These are phyloP conservation scores for Anneissia japonica DNA, from an alignment of 35 echinoderm and acorn worm genomes.

Conservation along the genomic window DNA sequence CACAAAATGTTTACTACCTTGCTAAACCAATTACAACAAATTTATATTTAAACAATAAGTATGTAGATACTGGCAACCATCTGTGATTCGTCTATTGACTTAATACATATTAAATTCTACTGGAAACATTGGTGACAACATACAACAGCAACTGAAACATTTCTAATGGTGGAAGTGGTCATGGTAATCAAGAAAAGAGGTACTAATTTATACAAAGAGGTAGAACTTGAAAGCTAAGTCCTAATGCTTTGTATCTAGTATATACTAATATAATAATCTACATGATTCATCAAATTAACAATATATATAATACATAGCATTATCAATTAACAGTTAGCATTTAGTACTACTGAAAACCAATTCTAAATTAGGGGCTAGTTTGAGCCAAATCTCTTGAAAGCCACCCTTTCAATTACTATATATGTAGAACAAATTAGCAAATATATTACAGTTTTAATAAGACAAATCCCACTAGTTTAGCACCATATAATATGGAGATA, in stretches of 20 bases:
- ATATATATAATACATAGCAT: background rate
- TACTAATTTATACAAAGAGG: background rate
- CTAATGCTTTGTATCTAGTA: background rate
- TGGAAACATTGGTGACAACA: too few species aligned
- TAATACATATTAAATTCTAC: too few species aligned
- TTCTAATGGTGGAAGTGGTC: background rate
- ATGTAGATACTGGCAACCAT: too few species aligned
- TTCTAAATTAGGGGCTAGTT: background rate
- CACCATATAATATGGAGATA: background rate
- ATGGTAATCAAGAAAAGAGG: too few species aligned
- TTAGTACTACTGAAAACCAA: background rate
- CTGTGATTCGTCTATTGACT: too few species aligned
- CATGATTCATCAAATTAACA: background rate
- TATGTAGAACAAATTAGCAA: background rate
- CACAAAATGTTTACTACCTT: too few species aligned
- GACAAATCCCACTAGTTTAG: background rate
- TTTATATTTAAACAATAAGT: too few species aligned
- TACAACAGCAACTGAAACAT: too few species aligned
- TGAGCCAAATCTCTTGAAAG: background rate
- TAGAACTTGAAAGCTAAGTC: background rate
- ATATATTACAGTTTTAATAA: background rate
- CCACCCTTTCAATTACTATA: background rate
- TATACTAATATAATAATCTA: background rate
- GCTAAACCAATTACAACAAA: too few species aligned
- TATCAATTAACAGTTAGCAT: background rate